A percentile compares a stretch with the other conserved stretches of the same genome.
Conservation (phyloP, 2,888 invertebrate genomes). For the Hemicrepidius hirtus region DNA sequence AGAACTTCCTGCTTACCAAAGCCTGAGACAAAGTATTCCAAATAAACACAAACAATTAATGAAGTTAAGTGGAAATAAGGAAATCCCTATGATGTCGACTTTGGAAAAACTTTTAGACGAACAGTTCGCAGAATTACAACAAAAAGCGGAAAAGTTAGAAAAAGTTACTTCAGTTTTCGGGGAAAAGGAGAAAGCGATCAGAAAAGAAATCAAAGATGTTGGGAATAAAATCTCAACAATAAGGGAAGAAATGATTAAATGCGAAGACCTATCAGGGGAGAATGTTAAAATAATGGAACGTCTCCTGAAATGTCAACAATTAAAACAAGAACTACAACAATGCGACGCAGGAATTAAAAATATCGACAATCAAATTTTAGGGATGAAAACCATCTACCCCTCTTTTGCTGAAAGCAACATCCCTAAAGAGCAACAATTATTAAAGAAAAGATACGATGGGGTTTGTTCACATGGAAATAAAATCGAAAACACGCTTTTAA, state of each 20-base stretch:
- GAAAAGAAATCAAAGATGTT: conserved; percentile 81
- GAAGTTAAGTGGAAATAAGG: conserved; percentile 82
- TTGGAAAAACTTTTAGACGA: conserved; percentile 81
- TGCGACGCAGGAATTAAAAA: conserved; percentile 81
- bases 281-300: conserved; percentile 88
- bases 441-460: conserved; percentile 89
- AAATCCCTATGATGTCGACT: conserved; percentile 81
- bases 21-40: conserved; percentile 84
- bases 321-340: conserved; percentile 82
- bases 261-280: conserved; percentile 92
- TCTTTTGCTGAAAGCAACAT: conserved; percentile 85
- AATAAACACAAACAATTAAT: conserved; percentile 87
- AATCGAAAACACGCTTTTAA: conserved; percentile 84
- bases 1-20: conserved; percentile 86
- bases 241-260: conserved; percentile 89
- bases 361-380: conserved; percentile 81
- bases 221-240: conserved; percentile 83
- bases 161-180: conserved; percentile 82
- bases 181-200: conserved; percentile 83
- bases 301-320: conserved; percentile 82
- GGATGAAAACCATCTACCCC: conserved; percentile 84
- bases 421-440: conserved; percentile 86
- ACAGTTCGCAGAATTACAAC: conserved; percentile 84
- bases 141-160: conserved; percentile 84
- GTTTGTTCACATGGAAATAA: conserved; percentile 87